Percentiles rank a stretch among this genome's conserved stretches.
These are phyloP conservation scores for Falco concolor DNA, from an alignment of 2,797 vertebrate genomes.

Conservation along the genomic window DNA sequence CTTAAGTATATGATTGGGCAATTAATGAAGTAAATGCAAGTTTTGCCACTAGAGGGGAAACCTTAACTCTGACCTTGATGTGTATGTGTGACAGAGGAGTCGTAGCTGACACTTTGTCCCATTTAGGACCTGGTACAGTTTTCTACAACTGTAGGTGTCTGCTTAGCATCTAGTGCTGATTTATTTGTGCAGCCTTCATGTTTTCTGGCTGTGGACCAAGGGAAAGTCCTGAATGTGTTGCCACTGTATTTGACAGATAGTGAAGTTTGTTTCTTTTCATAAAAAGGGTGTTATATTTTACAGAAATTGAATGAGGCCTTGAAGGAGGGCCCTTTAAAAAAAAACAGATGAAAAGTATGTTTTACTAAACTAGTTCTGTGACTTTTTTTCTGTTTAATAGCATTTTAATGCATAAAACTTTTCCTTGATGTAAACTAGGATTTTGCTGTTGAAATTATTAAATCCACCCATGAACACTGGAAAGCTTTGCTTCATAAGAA, in stretches of 20 bases:
- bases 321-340: not conserved
- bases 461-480: constrained; percentile 88
- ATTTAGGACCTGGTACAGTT: not conserved
- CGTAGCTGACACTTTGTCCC: not conserved
- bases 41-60: not conserved
- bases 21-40: not conserved
- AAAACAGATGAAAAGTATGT: not conserved
- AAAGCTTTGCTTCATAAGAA: constrained; percentile 87
- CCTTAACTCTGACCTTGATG: not conserved
- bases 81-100: not conserved
- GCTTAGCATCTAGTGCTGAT: not conserved
- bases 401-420: not conserved
- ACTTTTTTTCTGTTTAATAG: not conserved
- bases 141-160: not conserved
- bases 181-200: fast-evolving
- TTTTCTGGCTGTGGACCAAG: not conserved
- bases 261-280: not conserved
- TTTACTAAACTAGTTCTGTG: not conserved
- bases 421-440: constrained; percentile 74
- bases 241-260: not conserved
- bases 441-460: constrained; percentile 88
- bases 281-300: not conserved
- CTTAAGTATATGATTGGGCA: not conserved
- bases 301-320: not conserved
- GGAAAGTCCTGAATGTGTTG: not conserved